These are phyloP conservation scores for Corydoras maculifer DNA, from an alignment of 2,113 vertebrate genomes.

Conservation along the genomic window DNA sequence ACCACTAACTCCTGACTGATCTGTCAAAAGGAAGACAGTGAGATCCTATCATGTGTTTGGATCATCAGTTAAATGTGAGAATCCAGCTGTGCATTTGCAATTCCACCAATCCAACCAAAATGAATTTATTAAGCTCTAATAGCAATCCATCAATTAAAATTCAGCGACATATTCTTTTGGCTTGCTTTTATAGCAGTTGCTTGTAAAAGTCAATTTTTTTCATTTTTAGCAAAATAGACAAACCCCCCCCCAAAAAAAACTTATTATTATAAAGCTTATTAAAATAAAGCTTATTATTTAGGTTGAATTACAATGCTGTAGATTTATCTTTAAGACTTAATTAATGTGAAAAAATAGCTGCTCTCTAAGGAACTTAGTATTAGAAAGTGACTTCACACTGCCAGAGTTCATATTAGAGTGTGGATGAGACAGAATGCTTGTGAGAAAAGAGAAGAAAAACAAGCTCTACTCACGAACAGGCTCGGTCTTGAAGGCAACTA, in stretches of 20 bases:
- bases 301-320: neutral
- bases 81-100: conserved; percentile 25
- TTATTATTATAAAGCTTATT: no score
- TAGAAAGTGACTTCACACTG: conserved; percentile 16
- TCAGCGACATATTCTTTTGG: no score
- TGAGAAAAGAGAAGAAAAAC: conserved; percentile 20
- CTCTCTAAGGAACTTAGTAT: neutral
- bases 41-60: neutral
- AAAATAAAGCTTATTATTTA: no score
- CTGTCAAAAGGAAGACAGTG: conserved; percentile 8
- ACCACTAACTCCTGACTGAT: neutral
- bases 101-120: neutral
- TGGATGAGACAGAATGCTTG: conserved; percentile 20
- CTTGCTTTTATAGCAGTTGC: no score
- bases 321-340: neutral
- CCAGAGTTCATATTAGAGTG: conserved; percentile 15
- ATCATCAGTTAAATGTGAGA: conserved; percentile 24
- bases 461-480: conserved; percentile 87
- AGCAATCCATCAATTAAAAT: neutral
- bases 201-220: neutral
- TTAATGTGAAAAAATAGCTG: conserved; percentile 13
- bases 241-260: no score
- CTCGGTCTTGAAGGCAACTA: conserved; percentile 80
- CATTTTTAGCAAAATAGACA: no score
- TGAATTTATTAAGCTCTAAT: conserved; percentile 13